Conservation (phyloP, 2,888 invertebrate species). For the Xestia ashworthii region DNA sequence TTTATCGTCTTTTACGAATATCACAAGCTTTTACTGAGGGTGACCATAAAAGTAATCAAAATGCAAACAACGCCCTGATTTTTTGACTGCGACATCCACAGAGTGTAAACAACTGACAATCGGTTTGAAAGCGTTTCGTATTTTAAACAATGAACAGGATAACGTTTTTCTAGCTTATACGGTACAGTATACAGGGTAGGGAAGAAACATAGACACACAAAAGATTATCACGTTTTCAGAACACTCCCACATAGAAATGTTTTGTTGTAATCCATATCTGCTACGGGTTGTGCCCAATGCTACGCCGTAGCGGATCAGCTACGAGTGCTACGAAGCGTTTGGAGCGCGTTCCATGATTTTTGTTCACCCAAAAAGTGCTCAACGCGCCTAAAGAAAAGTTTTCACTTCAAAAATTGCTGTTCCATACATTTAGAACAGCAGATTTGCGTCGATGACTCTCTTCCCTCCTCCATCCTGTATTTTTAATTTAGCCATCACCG, state of each 20-base stretch:
- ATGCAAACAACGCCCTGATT: no score
- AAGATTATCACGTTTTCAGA: not conserved
- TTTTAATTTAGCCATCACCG: not conserved
- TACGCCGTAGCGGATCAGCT: no score
- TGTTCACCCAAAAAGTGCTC: no score
- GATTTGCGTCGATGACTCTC: no score
- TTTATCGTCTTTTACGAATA: not conserved
- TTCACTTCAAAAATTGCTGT: no score
- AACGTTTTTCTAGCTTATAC: not conserved
- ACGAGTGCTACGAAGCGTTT: no score
- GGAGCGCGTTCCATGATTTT: no score
- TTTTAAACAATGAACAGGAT: not conserved
- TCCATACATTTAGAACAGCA: no score
- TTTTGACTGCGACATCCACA: not conserved
- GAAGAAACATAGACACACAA: not conserved
- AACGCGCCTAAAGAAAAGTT: no score
- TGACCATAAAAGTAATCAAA: slow-evolving; percentile 9
- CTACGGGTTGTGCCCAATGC: no score
- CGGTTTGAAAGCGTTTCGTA: not conserved
- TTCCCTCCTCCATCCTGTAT: not conserved
- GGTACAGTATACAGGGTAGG: not conserved
- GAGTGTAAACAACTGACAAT: not conserved
- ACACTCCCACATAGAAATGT: not conserved
- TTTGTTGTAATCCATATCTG: no score
- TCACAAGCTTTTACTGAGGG: not conserved